Percentiles rank a stretch among this genome's conserved stretches.
These are phyloP conservation scores for Desmophyllum pertusum DNA, from an alignment of 92 coral and sea anemone species.

Conservation along the genomic window DNA sequence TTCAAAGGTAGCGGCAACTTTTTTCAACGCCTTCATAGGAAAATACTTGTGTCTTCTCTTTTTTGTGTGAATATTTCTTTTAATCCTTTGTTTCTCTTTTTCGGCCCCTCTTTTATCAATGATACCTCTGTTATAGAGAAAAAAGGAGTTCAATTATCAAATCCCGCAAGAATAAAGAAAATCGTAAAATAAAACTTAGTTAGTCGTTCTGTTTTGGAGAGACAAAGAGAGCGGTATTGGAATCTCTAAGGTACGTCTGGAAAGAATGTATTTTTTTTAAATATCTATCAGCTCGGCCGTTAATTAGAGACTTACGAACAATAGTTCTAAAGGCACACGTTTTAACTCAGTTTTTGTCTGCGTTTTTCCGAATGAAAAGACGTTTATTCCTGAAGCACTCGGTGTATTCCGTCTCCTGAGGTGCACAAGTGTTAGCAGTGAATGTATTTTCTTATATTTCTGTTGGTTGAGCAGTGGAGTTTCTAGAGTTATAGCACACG, in stretches of 20 bases:
- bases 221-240: not conserved
- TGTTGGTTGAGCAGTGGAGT: not conserved
- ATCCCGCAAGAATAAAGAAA: not conserved
- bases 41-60: conserved; percentile 8
- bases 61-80: not conserved
- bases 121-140: not conserved
- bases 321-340: conserved; percentile 3
- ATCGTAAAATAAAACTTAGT: not conserved
- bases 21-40: not conserved
- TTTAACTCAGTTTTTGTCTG: not conserved
- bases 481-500: not conserved
- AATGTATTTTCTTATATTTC: not conserved
- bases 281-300: not conserved
- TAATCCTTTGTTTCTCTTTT: not conserved
- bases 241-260: conserved; percentile 1
- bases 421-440: not conserved
- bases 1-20: not conserved
- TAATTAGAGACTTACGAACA: conserved; percentile 6
- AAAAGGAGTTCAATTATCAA: not conserved
- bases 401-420: not conserved
- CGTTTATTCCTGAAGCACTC: not conserved
- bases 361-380: not conserved
- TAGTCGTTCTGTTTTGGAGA: not conserved
- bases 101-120: no score
- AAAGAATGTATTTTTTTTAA: not conserved